Evolutionary conservation across 2,113 vertebrate species (phyloP), one percentile per base, ranked within the genome.

Genomic region (Lanius collurio): DNA sequence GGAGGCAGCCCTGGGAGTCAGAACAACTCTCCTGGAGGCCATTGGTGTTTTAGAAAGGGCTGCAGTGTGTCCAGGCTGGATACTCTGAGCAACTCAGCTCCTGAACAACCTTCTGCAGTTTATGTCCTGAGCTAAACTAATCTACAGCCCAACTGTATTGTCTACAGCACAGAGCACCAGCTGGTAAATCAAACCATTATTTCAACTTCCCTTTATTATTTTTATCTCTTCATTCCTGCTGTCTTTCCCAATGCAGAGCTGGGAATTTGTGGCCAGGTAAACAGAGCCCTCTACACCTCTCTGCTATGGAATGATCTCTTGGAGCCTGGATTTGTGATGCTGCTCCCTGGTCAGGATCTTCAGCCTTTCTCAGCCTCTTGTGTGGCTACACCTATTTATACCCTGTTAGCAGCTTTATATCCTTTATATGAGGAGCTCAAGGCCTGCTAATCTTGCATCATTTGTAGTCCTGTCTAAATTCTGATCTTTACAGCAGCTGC

Each of bases 381-480:
- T 55, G 68, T 59, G 3, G 2, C 53, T 87, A 13, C 59, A 47
- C 35, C 24, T 69, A 7, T 87, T 93, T 33, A 44, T 30, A 60
- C 20, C 10, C 1, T 63, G 31, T 79, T 83, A 85, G 67, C 39
- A 75, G 42, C 62, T 90, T 83, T 53, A 62, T 16, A 41, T 42
- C 47, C 65, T 62, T 83, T 37, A 14, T 15, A 22, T 16, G 62
- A 79, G 15, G 62, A 88, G 56, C 75, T 94, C 39, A 74, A 90
- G 71, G 62, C 65, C 35, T 50, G 65, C 47, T 79, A 92, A 85
- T 90, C 83, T 86, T 71, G 28, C 56, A 47, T 88, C 92, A 59
- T 90, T 94, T 95, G 70, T 64, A 76, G 83, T 63, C 62, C 71
- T 86, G 87, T 90, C 80, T 92, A 55, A 88, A 79, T 83, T 90